Base-by-base conservation (phyloP, 2,113 vertebrate genomes). In the Elgaria multicarinata region DNA sequence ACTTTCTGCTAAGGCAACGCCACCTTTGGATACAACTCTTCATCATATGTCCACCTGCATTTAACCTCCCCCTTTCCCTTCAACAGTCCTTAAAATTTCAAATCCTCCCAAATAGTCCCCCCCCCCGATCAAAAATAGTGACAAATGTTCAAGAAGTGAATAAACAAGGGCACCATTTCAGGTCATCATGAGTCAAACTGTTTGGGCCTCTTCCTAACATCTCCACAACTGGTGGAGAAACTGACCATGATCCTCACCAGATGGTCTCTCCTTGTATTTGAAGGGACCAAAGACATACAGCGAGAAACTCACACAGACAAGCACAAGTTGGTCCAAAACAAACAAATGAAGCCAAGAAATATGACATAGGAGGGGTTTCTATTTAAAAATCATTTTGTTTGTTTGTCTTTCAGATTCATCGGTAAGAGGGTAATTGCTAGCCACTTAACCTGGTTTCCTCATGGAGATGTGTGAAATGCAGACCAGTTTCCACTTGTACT, bases 361-460 rank as follows among this genome's bases (percentile, higher is more conserved):
- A 26, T 90, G 13, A 0, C 4, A 72, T 36, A 74, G 58, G 12
- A 26, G 0, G 1, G 1, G 7, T 20, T 62, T 18, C 24, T 8
- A 71, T 44, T 66, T 18, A 0, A 20, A 24, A 74, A 53, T 36
- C 24, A 0, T 53, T 67, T 79, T 33, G n/a, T 46, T 58, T 55
- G 12, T 31, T 79, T 24, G 80, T 72, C 71, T 85, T 71, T 18
- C 80, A 24, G 5, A 83, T 86, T 44, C 44, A 5, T 81, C 87
- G 55, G 22, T 9, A 85, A 87, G 16, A 90, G 0, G 44, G 18
- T 53, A n/a, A 83, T 77, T 33, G 22, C 22, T 62, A 8, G 6
- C 62, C 46, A 86, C 89, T 84, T 77, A 74, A 75, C 83, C 85
- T 42, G 8, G 0, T 82, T 88, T 91, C 71, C 62, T 71, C 44